Conservation (phyloP, 2,888 invertebrate species). For the Apamea sordens region DNA sequence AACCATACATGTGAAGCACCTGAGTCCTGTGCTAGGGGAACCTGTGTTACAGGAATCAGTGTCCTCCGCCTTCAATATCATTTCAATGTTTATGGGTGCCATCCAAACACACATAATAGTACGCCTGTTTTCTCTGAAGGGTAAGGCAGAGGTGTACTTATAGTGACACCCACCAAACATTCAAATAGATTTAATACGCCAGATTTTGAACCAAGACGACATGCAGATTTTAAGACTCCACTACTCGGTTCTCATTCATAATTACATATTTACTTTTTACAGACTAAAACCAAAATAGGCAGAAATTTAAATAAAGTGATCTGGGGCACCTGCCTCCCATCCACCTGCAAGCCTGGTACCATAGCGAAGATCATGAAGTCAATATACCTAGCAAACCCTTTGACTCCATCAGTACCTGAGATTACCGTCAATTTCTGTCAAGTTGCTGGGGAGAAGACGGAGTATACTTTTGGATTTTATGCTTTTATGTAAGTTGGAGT, state of each 20-base stretch:
- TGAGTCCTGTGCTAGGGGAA: too few species aligned
- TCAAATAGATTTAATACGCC: background rate
- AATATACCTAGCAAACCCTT: constrained; percentile 47
- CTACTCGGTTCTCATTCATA: background rate
- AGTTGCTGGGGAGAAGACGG: constrained; percentile 9
- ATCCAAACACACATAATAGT: too few species aligned
- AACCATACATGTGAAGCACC: too few species aligned
- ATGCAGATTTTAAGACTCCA: background rate
- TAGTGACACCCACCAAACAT: too few species aligned
- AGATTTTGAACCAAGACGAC: background rate
- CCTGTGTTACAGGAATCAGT: too few species aligned
- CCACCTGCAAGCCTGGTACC: constrained; percentile 37
- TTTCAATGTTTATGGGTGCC: too few species aligned
- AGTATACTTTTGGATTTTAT: constrained; percentile 38
- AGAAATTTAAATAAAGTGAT: constrained; percentile 21
- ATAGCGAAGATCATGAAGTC: constrained; percentile 46
- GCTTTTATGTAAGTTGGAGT: constrained; percentile 47
- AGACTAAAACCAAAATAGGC: constrained; percentile 34
- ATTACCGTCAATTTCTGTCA: constrained; percentile 34
- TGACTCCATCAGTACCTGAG: constrained; percentile 47
- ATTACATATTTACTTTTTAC: constrained; percentile 10
- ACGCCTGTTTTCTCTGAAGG: too few species aligned
- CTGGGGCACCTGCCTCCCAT: constrained; percentile 54
- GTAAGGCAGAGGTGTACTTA: too few species aligned
- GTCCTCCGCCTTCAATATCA: too few species aligned